A percentile compares a stretch with the other conserved stretches of the same genome.
These are phyloP conservation scores for Bombus cullumanus DNA, from an alignment of 1,140 invertebrate genomes.

Conservation along the genomic window DNA sequence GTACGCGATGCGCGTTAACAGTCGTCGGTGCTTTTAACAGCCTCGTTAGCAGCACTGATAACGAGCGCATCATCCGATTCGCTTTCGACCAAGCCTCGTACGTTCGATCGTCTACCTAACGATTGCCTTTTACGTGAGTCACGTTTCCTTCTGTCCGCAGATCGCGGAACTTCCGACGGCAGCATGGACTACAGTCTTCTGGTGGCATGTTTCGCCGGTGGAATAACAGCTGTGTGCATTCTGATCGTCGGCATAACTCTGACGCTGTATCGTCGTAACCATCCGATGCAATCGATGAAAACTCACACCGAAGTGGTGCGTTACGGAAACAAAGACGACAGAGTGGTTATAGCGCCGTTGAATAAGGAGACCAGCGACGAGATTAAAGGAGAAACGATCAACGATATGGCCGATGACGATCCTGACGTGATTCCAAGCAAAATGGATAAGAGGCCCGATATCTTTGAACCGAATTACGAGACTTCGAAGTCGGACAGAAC, in stretches of 20 bases:
- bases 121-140: slow-evolving; percentile 16
- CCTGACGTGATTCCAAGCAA: slow-evolving; percentile 75
- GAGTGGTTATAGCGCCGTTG: slow-evolving; percentile 10
- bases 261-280: slow-evolving; percentile 73
- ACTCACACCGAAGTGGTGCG: slow-evolving; percentile 57
- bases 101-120: neutral
- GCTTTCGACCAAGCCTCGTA: neutral
- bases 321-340: slow-evolving; percentile 54
- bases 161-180: slow-evolving; percentile 73
- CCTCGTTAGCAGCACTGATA: neutral
- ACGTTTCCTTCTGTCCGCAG: slow-evolving; percentile 59
- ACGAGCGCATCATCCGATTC: neutral
- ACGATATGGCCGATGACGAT: slow-evolving; percentile 70
- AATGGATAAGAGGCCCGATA: slow-evolving; percentile 68
- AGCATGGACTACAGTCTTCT: slow-evolving; percentile 75
- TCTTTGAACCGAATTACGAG: slow-evolving; percentile 71
- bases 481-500: slow-evolving; percentile 54
- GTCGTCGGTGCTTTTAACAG: slow-evolving; percentile 1
- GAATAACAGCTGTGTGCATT: slow-evolving; percentile 76
- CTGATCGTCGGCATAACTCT: slow-evolving; percentile 75
- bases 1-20: neutral
- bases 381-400: slow-evolving; percentile 35
- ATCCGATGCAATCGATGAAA: slow-evolving; percentile 68
- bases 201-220: slow-evolving; percentile 76
- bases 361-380: slow-evolving; percentile 36